Conservation (phyloP, 2,113 vertebrate genomes). For the Trochalopteron elliotii region DNA sequence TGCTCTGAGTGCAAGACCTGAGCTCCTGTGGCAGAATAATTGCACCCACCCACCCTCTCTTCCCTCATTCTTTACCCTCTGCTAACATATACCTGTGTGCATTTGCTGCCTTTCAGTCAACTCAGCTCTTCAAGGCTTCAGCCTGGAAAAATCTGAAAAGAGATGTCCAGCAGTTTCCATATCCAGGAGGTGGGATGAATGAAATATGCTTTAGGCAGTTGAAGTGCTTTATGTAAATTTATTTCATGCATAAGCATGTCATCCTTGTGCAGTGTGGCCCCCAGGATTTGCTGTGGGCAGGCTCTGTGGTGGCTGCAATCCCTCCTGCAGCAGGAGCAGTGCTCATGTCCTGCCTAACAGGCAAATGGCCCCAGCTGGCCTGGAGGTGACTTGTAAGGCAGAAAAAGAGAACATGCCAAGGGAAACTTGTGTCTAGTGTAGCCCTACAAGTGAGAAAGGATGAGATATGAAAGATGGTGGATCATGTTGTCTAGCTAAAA, state of each 20-base stretch:
- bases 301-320: neutral
- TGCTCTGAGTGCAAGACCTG: neutral
- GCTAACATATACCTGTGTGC: fast-evolving
- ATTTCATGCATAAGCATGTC: too few relatives aligned
- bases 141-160: neutral
- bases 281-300: neutral
- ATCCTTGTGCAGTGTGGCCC: fast-evolving
- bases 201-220: neutral
- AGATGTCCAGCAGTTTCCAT: neutral
- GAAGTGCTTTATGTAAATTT: neutral
- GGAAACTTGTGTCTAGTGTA: neutral
- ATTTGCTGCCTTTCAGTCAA: neutral
- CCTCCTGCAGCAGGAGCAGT: neutral
- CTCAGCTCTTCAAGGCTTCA: neutral
- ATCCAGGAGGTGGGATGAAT: neutral
- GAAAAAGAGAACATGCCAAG: neutral
- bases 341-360: neutral
- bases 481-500: neutral
- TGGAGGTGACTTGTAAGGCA: neutral
- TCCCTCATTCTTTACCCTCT: neutral
- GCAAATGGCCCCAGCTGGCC: neutral
- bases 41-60: neutral
- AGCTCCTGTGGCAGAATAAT: neutral
- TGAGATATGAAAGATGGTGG: neutral
- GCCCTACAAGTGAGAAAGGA: neutral